Evolutionary conservation across 2,888 invertebrate species (phyloP).

Genomic region (Eristalis arbustorum): DNA sequence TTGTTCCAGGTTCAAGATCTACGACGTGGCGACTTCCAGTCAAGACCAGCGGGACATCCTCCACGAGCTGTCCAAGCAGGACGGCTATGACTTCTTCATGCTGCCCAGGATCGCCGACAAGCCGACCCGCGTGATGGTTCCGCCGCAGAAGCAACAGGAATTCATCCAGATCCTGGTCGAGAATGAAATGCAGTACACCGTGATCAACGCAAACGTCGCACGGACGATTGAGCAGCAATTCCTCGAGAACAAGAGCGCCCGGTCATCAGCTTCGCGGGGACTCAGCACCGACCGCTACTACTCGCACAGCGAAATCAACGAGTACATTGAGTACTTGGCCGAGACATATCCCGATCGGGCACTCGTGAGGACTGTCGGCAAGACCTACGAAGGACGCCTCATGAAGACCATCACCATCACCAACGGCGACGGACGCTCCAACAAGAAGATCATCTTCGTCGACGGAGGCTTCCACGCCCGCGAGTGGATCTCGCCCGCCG

Average conservation of each 20-base stretch:
- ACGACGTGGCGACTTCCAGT: conserved; percentile 71
- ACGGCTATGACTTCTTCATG: conserved; percentile 75
- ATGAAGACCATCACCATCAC: conserved; percentile 84
- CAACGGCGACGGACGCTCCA: conserved; percentile 79
- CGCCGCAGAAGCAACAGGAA: conserved; percentile 70
- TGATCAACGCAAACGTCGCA: conserved; percentile 74
- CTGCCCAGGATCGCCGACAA: conserved; percentile 71
- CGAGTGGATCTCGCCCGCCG: conserved; percentile 85
- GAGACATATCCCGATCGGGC: conserved; percentile 81
- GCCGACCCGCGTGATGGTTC: conserved; percentile 74
- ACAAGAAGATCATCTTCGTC: conserved; percentile 81
- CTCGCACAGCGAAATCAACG: conserved; percentile 80
- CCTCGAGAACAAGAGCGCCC: conserved; percentile 66
- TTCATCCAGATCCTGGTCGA: conserved; percentile 71
- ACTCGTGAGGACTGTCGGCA: conserved; percentile 82
- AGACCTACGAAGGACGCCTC: conserved; percentile 82
- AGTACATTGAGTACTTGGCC: conserved; percentile 81
- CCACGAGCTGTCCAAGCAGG: conserved; percentile 64
- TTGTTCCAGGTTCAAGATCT: conserved; percentile 74
- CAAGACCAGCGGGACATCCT: conserved; percentile 71
- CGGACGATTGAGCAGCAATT: conserved; percentile 73
- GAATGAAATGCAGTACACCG: conserved; percentile 54
- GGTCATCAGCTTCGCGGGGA: conserved; percentile 62
- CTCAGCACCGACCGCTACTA: conserved; percentile 75
- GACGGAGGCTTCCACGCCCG: conserved; percentile 84